Evolutionary conservation across 2,888 invertebrate species (phyloP), one percentile per base, ranked within the genome.

Genomic region (Ariolimax columbianus): DNA sequence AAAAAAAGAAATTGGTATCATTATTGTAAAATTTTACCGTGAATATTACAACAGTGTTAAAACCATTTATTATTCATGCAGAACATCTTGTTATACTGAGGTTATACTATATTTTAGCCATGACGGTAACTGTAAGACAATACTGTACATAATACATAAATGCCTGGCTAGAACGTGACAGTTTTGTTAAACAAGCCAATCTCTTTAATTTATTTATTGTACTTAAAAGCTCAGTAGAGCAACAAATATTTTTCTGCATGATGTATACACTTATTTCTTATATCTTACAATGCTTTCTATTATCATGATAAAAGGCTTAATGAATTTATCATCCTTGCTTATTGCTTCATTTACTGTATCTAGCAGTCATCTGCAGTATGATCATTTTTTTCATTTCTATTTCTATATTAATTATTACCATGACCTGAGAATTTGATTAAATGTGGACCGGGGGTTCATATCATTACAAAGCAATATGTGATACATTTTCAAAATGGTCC

Each of bases 171-270:
- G 47, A 33, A 72, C 55, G 38, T 55, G 55, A 81, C 55, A 82
- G 73, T 73, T 82, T 9, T 47, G 30, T 68, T 68, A 26, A 30
- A 2, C 43, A 68, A 73, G 73, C 40, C 68, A 70, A 68, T 63
- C 80, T 47, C 47, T 82, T 73, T 82, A 82, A 82, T 82, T 82
- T 82, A 82, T 82, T 82, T 75, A 63, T 82, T 19, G 59, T 59
- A 40, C 75, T 82, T 75, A 72, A 79, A 43, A 59, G 82, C 75
- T 82, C 63, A 17, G 14, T 30, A 19, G 73, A 82, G 75, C 82
- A 68, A 47, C 23, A 72, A 55, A 40, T 75, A 82, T 75, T 82
- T 73, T 75, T n/a, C 68, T 38, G 40, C 75, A 82, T 63, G 82
- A 72, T 82, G 82, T 82, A 82, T 36, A 82, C 73, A 82, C 36